Evolutionary conservation across 2,113 vertebrate genomes (phyloP), one percentile per base, ranked within the genome.

Genomic region (Semnornis frantzii): DNA sequence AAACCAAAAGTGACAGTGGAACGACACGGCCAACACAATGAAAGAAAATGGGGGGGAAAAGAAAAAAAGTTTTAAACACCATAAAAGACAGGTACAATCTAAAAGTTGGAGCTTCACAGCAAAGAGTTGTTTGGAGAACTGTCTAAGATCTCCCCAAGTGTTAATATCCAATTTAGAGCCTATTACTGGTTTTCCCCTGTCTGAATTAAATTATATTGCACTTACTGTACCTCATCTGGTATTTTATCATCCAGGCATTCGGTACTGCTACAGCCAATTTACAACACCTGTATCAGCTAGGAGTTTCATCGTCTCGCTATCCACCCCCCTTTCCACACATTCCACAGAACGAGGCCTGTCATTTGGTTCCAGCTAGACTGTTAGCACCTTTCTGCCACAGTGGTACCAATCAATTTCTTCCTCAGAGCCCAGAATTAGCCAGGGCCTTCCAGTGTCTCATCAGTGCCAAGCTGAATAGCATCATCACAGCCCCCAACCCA

Each of bases 161-260:
- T 77, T 92, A 87, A 95, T 60, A 68, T 2, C 33, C 63, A 52
- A 46, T 44, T 94, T 90, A 64, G 16, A 90, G 21, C 60, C 82
- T 66, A 25, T 60, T 85, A 72, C 58, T 69, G 58, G 0, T 84
- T 84, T 71, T 50, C 63, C 20, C 70, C 70, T 58, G 37, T 31
- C 58, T 74, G 21, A 96, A 95, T 80, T 89, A 48, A 86, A 85
- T 92, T 91, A 89, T 74, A 31, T 44, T 59, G 89, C 84, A 94
- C 71, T 91, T 92, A 92, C 48, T 15, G 20, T 24, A 79, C 44
- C 25, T 92, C 84, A 86, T 50, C 74, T 52, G 65, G 33, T 82
- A 58, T 74, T 68, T 72, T 94, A 84, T 89, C 89, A 72, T 44
- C 66, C 23, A 54, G 83, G 30, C 48, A 72, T 79, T 89, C 69